phyloP scores from a whole-genome alignment of 2,888 invertebrate species.

The Cantharis rustica region DNA sequence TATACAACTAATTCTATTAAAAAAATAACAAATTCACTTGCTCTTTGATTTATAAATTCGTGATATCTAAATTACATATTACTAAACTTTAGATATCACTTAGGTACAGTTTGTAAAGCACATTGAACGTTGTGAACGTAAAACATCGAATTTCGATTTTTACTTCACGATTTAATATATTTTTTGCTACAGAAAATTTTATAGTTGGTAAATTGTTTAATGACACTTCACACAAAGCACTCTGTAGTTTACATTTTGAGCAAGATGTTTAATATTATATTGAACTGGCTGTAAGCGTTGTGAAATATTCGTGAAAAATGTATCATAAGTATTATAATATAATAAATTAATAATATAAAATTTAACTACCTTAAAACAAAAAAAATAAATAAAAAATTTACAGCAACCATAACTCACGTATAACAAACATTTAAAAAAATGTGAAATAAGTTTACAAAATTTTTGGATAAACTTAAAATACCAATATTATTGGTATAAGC shows the following conservation, averaged over 20 bases:
- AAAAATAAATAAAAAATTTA: background rate
- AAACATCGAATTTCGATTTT: background rate
- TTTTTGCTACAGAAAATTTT: background rate
- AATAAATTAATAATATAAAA: background rate
- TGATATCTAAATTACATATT: background rate
- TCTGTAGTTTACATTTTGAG: constrained; percentile 2
- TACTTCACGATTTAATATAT: constrained; percentile 1
- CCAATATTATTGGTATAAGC: constrained; percentile 7
- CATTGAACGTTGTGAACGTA: constrained; percentile 6
- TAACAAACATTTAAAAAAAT: background rate
- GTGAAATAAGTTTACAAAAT: background rate
- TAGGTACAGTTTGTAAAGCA: constrained; percentile 14
- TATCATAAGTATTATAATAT: background rate
- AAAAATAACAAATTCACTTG: constrained; percentile 11
- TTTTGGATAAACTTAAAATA: constrained; percentile 2
- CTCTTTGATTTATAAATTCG: background rate
- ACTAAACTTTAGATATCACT: background rate
- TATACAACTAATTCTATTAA: constrained; percentile 20
- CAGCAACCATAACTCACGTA: background rate
- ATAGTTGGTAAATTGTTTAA: background rate
- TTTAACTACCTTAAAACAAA: background rate
- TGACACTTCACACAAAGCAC: constrained; percentile 17
- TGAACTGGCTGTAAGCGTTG: background rate
- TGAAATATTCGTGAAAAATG: background rate
- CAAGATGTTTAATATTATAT: background rate